phyloP scores from a whole-genome alignment of 2,797 vertebrate species.

The Scolopax rusticola region DNA sequence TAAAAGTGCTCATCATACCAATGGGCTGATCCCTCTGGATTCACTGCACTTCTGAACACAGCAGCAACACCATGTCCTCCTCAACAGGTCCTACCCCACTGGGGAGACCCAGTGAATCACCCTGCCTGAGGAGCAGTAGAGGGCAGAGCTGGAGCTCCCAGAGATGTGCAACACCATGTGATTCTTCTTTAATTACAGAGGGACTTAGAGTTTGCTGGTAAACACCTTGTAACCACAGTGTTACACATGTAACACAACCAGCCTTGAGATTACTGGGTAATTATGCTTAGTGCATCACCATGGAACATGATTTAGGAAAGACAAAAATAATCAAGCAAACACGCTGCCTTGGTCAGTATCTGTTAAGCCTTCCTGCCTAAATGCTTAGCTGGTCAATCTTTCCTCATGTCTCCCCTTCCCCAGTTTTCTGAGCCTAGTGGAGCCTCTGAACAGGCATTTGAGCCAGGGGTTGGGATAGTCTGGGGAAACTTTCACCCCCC shows the following conservation, averaged over 20 bases:
- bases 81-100: not conserved
- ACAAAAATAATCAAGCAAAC: constrained; percentile 61
- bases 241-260: not conserved
- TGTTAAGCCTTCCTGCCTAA: not conserved
- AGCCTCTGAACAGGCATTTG: not conserved
- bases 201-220: constrained; percentile 65
- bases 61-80: not conserved
- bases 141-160: not conserved
- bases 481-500: not conserved
- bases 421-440: not conserved
- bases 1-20: fast-evolving
- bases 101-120: not conserved
- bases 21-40: not conserved
- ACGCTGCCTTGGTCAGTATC: not conserved
- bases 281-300: constrained; percentile 60
- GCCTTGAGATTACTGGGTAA: constrained; percentile 46
- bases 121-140: not conserved
- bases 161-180: not conserved
- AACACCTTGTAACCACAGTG: constrained; percentile 61
- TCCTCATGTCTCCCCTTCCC: not conserved
- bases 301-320: constrained; percentile 3
- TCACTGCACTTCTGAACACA: not conserved
- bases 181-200: constrained; percentile 62
- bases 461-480: not conserved
- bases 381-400: not conserved